phyloP scores from a whole-genome alignment of 2,113 vertebrate genomes.

The Ailuropoda melanoleuca region DNA sequence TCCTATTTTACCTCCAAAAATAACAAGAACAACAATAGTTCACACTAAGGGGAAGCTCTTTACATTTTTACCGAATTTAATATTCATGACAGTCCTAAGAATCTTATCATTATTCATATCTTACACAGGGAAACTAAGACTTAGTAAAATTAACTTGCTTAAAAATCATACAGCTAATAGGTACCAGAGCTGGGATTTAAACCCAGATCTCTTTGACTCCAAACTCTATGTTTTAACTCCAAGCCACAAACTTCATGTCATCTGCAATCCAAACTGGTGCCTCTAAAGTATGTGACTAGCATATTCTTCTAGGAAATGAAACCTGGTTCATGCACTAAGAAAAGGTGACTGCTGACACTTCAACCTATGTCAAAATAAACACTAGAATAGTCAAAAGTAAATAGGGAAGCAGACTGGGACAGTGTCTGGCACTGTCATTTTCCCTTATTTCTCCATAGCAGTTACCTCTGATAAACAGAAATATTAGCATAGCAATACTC shows the following conservation, averaged over 20 bases:
- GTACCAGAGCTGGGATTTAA: background rate
- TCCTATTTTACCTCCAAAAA: constrained; percentile 5
- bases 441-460: background rate
- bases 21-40: background rate
- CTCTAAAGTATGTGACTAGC: background rate
- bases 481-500: background rate
- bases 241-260: background rate
- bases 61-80: background rate
- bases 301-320: constrained; percentile 27
- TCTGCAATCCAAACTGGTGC: background rate
- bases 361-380: constrained; percentile 12
- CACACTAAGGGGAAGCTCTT: background rate
- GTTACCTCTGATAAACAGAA: background rate
- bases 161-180: background rate
- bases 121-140: background rate
- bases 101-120: background rate
- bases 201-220: background rate
- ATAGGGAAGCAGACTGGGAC: background rate
- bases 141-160: background rate
- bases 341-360: background rate
- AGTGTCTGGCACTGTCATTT: background rate
- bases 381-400: background rate
- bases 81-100: background rate
- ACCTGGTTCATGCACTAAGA: background rate
- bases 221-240: background rate